Evolutionary conservation across 2,797 vertebrate species (phyloP).

Genomic region (Basileuterus tristriatus): DNA sequence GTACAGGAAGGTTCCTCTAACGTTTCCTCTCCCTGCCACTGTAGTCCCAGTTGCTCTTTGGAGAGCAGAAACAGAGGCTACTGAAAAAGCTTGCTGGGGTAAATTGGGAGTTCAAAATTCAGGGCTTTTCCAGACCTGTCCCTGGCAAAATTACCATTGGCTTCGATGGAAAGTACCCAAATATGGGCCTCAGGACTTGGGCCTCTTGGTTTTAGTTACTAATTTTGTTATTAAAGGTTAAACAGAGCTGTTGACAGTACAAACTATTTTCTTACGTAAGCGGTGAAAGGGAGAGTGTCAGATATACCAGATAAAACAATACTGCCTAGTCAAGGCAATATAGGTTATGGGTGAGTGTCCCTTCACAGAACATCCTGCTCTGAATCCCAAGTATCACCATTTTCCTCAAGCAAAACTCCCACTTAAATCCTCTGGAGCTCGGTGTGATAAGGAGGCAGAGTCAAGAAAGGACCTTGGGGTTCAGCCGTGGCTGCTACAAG

Average conservation of each 20-base stretch:
- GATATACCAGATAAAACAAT: slow-evolving; percentile 57
- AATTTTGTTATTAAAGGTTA: slow-evolving; percentile 68
- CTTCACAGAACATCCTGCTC: slow-evolving; percentile 26
- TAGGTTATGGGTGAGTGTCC: slow-evolving; percentile 45
- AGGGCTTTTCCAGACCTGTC: slow-evolving; percentile 15
- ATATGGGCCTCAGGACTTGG: slow-evolving; percentile 25
- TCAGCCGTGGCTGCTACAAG: neutral
- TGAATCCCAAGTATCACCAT: neutral
- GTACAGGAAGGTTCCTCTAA: slow-evolving; percentile 35
- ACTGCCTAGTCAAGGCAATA: slow-evolving; percentile 43
- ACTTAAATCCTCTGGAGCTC: neutral
- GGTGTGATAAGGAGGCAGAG: neutral
- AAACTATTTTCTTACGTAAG: slow-evolving; percentile 65
- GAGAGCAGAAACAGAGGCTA: slow-evolving; percentile 18
- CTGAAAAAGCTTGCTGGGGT: neutral
- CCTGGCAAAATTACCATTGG: neutral
- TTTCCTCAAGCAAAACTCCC: slow-evolving; percentile 4
- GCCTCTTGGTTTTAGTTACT: slow-evolving; percentile 34
- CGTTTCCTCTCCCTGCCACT: slow-evolving; percentile 14
- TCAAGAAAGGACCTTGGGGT: neutral
- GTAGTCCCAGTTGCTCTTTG: slow-evolving; percentile 3
- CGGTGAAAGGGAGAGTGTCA: slow-evolving; percentile 45
- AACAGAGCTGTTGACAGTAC: slow-evolving; percentile 68
- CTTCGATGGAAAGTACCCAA: slow-evolving; percentile 32
- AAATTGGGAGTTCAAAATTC: neutral